Evolutionary conservation across 2,797 vertebrate genomes (phyloP), one percentile per base, ranked within the genome.

Genomic region (Pseudochaenichthys georgianus): DNA sequence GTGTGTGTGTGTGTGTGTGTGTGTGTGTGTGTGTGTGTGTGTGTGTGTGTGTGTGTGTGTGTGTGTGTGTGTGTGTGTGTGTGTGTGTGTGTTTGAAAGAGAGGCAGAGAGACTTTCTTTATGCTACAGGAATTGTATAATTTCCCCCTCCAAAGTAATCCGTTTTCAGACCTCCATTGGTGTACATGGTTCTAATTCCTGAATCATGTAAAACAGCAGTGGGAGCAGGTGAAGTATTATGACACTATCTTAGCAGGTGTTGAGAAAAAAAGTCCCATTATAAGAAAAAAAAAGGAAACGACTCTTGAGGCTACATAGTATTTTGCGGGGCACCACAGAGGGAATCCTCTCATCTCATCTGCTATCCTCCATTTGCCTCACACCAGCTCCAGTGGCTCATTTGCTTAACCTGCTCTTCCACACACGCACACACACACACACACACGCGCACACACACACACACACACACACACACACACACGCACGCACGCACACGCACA

Each of bases 351-450:
- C 83, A 80, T 82, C 68, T 81, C 70, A 75, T 70, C 57, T 51
- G 17, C 53, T 73, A 68, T 68, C 45, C 70, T 81, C 83, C 75
- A 74, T 84, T 82, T 86, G 77, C 50, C 65, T 72, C 72, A 66
- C 63, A 81, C 64, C 58, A 61, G 78, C 83, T 78, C 75, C 59
- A 82, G 73, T 21, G 63, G 68, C 77, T 88, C 82, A 83, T 85
- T 85, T 87, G 78, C 81, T 75, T 84, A 78, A 78, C 77, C 50
- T 59, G 58, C 69, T 51, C 74, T 34, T 47, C 61, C 4, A 28
- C 4, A 28, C 28, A 28, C 28, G 28, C 28, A 28, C 28, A 28
- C 28, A 28, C 28, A 28, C 28, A 4, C 28, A 28, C 28, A 4
- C 28, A 28, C 28, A 21, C 34, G 34, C 34, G 34, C 34, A 34